Evolutionary conservation across 2,888 invertebrate genomes (phyloP).

Genomic region (Parelbella ahira): DNA sequence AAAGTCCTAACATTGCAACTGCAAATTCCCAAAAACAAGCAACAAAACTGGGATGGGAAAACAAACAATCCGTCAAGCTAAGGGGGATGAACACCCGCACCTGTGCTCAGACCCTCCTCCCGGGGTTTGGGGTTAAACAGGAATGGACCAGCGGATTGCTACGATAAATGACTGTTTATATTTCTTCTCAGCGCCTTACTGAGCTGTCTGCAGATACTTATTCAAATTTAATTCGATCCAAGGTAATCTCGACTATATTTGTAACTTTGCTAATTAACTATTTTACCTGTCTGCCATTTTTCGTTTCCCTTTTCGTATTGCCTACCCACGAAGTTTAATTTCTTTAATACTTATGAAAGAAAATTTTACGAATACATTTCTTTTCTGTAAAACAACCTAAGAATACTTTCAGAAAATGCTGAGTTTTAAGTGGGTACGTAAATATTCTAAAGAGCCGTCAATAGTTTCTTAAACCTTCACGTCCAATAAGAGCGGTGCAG

Average conservation of each 20-base stretch:
- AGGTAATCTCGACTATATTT: conserved; percentile 22
- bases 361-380: no score
- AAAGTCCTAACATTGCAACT: conserved; percentile 40
- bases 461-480: conserved; percentile 10
- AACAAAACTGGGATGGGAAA: conserved; percentile 44
- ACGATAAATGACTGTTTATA: conserved; percentile 72
- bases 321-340: background rate
- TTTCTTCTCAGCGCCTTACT: conserved; percentile 47
- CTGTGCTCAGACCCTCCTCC: conserved; percentile 47
- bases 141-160: conserved; percentile 52
- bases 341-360: no score
- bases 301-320: conserved; percentile 13
- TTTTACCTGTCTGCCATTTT: conserved; percentile 22
- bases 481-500: conserved; percentile 50
- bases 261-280: conserved; percentile 21
- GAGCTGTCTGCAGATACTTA: conserved; percentile 56
- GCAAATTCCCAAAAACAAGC: conserved; percentile 53
- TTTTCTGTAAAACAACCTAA: no score
- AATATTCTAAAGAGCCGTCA: conserved; percentile 10
- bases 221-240: conserved; percentile 53
- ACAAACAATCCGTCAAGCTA: conserved; percentile 68
- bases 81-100: conserved; percentile 42
- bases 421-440: no score
- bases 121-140: conserved; percentile 35
- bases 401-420: no score